Base-by-base conservation (phyloP, 2,113 vertebrate genomes). In the Brachyhypopomus gauderio region DNA sequence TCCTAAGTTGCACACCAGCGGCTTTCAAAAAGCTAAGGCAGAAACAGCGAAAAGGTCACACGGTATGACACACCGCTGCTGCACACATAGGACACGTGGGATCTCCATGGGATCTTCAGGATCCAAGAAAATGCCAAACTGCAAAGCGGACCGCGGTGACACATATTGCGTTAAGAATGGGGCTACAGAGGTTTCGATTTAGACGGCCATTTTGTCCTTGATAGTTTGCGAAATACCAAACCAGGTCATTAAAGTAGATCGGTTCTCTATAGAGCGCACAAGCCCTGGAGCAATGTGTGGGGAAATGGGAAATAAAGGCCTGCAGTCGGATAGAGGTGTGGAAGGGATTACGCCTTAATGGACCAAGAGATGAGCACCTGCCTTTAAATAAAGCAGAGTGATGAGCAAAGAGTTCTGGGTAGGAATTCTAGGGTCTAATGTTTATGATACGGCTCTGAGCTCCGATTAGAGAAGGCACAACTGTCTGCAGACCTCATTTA, bases 241-340 rank as follows among this genome's bases (percentile, higher is more conserved):
- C 3, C 56, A 59, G 85, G 78, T 11, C 81, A 75, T 63, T 86
- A 30, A 22, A 83, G 38, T 23, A 62, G 64, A 69, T 75, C 66
- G 30, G 59, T 16, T 77, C 69, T 58, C 14, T 25, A 48, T 25
- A 72, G 45, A 38, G 41, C 63, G 17, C 64, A 25, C 45, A 48
- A 25, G 36, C 67, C 23, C 48, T 48, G 27, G 17, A 59, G 52
- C 55, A 30, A 8, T 22, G 3, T 52, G 23, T 0, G 23, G 25
- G 9, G 22, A 16, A 41, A 27, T 9, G 25, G 17, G 23, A 7
- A 41, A 25, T 1, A 52, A 16, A 41, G 41, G 56, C 7, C 3
- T 48, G 70, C 9, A n/a, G 0, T 48, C 38, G 7, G 70, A 72
- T 4, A 4, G 27, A 52, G 17, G 17, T 9, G 69, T n/a, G 69